Base-by-base conservation (phyloP, 2,888 invertebrate genomes). In the Harpalus rubripes region DNA sequence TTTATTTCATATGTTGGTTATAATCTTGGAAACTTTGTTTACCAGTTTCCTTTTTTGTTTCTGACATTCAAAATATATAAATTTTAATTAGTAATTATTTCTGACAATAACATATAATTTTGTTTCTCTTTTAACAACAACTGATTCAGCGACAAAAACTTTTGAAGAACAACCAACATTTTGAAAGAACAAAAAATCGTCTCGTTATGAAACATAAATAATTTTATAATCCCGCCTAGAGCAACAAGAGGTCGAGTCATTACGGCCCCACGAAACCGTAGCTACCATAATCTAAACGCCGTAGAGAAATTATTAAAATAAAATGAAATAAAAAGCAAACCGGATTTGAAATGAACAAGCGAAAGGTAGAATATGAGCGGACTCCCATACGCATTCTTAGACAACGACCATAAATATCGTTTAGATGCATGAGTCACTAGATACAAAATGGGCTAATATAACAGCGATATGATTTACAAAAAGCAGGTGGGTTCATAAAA, bases 301-400 rank as follows among this genome's bases (percentile, higher is more conserved):
- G 56, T 58, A 78, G 26, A 78, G 78, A 78, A 78, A 78, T 78
- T 56, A 78, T 78, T 78, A 56, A 78, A 78, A 78, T 81, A 81
- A 61, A 65, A 80, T 63, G 41, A 80, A 81, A 81, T 81, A 81
- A 81, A 52, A 81, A 63, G 26, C 61, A 65, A 81, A 61, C 81
- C 63, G 81, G 81, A 81, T 81, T 81, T 41, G 61, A 63, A 81
- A 81, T 41, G 65, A 63, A 80, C 58, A 32, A 58, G 78, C 59
- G 80, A 61, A 61, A 61, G 41, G 80, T 16, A 41, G 80, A 80
- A 80, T 39, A 61, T 16, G 59, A 44, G 18, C 18, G 52, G 76
- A n/a, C 56, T 76, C 56, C 44, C 76, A 41, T 18, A 44, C 10
- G 22, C 63, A 63, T 63, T 63, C 63, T 63, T 72, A 22, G 72